Conservation (phyloP, 2,888 invertebrate genomes). For the Phania funesta region DNA sequence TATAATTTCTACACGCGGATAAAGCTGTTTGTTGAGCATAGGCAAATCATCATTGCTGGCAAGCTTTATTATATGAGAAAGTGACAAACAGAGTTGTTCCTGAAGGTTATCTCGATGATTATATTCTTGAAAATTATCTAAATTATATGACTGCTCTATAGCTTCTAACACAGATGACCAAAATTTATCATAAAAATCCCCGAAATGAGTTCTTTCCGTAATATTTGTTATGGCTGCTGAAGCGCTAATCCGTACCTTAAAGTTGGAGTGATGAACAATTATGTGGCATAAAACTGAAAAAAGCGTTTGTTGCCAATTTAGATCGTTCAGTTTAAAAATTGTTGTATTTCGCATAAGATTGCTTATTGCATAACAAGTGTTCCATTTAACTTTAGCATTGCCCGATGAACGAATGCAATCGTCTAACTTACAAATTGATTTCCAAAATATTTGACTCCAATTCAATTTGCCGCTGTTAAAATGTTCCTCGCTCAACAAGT, state of each 20-base stretch:
- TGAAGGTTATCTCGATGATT: conserved; percentile 92
- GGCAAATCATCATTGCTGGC: conserved; percentile 83
- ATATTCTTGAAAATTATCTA: conserved; percentile 91
- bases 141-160: conserved; percentile 88
- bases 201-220: conserved; percentile 84
- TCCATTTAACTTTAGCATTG: conserved; percentile 95
- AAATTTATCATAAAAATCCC: conserved; percentile 82
- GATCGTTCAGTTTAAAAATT: conserved; percentile 73
- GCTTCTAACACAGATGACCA: conserved; percentile 88
- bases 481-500: conserved; percentile 83
- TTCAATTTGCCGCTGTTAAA: conserved; percentile 79
- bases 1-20: conserved; percentile 74
- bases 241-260: conserved; percentile 95
- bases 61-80: conserved; percentile 86
- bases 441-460: conserved; percentile 82
- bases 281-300: conserved; percentile 85
- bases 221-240: conserved; percentile 87
- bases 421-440: conserved; percentile 85
- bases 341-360: conserved; percentile 86
- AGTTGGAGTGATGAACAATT: conserved; percentile 88
- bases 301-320: conserved; percentile 82
- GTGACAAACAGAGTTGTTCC: conserved; percentile 90
- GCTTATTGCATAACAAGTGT: conserved; percentile 93
- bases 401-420: conserved; percentile 86
- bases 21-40: conserved; percentile 79